Evolutionary conservation across 2,888 invertebrate genomes (phyloP).

Genomic region (Drosophila kanekoi): DNA sequence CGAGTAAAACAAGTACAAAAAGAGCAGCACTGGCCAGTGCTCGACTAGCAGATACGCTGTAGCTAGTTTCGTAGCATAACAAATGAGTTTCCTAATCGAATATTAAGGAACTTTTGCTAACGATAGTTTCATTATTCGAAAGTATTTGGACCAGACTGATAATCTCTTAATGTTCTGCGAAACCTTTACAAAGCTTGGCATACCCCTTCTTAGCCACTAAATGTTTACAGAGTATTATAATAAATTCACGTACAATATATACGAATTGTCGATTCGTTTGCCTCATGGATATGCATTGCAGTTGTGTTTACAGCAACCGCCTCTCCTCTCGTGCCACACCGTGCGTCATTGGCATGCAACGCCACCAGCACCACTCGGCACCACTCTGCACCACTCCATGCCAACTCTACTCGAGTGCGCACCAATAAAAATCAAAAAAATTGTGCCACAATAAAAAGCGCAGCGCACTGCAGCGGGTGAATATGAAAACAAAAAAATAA

Average conservation of each 20-base stretch:
- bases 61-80: background rate
- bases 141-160: too few relatives aligned
- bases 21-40: background rate
- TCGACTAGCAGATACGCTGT: background rate
- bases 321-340: background rate
- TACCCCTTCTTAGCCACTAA: background rate
- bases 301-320: constrained; percentile 50
- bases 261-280: constrained; percentile 53
- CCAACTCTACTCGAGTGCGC: constrained; percentile 70
- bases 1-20: constrained; percentile 33
- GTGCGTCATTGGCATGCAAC: constrained; percentile 65
- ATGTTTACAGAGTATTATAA: constrained; percentile 36
- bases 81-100: too few relatives aligned
- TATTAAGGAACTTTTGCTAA: too few relatives aligned
- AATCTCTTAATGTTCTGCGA: too few relatives aligned
- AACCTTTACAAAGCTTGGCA: too few relatives aligned
- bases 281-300: constrained; percentile 62
- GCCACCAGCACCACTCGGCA: constrained; percentile 26
- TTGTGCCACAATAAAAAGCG: constrained; percentile 74
- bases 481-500: constrained; percentile 28
- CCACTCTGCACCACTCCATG: constrained; percentile 44
- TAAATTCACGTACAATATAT: constrained; percentile 56
- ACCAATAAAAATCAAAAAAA: constrained; percentile 75
- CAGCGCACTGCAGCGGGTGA: constrained; percentile 57
- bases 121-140: too few relatives aligned